Evolutionary conservation across 2,113 vertebrate species (phyloP), one percentile per base, ranked within the genome.

Genomic region (Protobothrops mucrosquamatus): DNA sequence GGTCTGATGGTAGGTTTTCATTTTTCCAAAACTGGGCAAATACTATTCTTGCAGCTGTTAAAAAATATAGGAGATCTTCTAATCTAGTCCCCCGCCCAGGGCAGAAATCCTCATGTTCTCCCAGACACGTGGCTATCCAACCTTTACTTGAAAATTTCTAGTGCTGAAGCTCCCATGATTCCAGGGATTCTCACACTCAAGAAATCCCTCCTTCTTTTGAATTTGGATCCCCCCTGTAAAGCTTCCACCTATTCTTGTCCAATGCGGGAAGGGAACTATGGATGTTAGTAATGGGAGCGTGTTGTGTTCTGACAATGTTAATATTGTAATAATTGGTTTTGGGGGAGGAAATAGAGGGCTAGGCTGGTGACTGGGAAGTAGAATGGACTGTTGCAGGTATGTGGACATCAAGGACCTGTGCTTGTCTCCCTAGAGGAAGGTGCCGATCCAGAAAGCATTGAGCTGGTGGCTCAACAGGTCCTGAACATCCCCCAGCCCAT

Each of bases 361-460:
- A 43, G 24, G n/a, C 15, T 89, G 64, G 8, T n/a, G 18, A 26
- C 6, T 59, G 29, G 91, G 18, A 87, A 64, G 14, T 59, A 39
- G 39, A 10, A 26, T 20, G 43, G 61, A 24, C 3, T 39, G 20
- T 51, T 34, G 8, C 29, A 48, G 7, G 22, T 14, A 7, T 2
- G 12, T 3, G 5, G 56, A 22, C 43, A 91, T n/a, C 15, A 34
- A 92, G 11, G 29, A 11, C 52, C 0, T 7, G 59, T 29, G 69
- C 0, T 0, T 89, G 92, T 95, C 34, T 22, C 94, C 4, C 0
- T 96, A 99, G 98, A 98, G 97, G 98, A 99, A 93, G 99, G 98
- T 89, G 98, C 98, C 0, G 98, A 99, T 93, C 98, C 98, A 0
- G 97, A 97, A 93, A 99, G 98, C 97, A 98, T 99, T 4, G 98